phyloP scores from a whole-genome alignment of 2,888 invertebrate genomes.

The Drosophila meridiana region DNA sequence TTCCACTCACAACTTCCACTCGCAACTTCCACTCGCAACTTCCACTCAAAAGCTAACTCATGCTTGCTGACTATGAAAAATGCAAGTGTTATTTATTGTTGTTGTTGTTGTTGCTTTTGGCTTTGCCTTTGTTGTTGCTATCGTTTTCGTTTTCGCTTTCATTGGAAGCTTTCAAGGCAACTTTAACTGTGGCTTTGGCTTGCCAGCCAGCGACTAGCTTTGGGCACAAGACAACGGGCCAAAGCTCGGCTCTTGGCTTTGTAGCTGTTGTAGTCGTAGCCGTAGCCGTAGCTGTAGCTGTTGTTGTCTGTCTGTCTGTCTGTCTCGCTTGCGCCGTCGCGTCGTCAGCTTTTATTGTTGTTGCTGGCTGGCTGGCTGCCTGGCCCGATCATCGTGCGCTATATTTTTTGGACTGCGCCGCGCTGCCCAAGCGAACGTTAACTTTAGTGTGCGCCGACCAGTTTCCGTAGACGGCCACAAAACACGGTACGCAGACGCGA shows the following conservation, averaged over 20 bases:
- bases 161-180: slow-evolving; percentile 78
- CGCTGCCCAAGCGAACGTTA: slow-evolving; percentile 81
- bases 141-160: slow-evolving; percentile 77
- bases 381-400: slow-evolving; percentile 60
- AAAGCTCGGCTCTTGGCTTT: slow-evolving; percentile 62
- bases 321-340: slow-evolving; percentile 51
- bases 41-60: slow-evolving; percentile 48
- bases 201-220: slow-evolving; percentile 46
- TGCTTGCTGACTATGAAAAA: slow-evolving; percentile 56
- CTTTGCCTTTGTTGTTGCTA: slow-evolving; percentile 28
- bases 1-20: slow-evolving; percentile 18
- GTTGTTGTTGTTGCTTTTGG: slow-evolving; percentile 17
- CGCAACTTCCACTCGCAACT: slow-evolving; percentile 8
- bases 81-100: slow-evolving; percentile 71
- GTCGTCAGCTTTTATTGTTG: slow-evolving; percentile 63
- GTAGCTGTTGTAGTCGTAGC: slow-evolving; percentile 5
- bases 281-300: slow-evolving; percentile 17
- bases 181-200: slow-evolving; percentile 49
- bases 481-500: slow-evolving; percentile 65
- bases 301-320: slow-evolving; percentile 19
- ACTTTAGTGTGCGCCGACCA: slow-evolving; percentile 86
- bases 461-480: slow-evolving; percentile 86
- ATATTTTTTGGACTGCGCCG: slow-evolving; percentile 73
- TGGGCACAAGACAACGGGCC: slow-evolving; percentile 44
- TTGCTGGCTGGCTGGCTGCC: slow-evolving; percentile 1